Base-by-base conservation (phyloP, 1,140 invertebrate species). In the Cryptotermes secundus region DNA sequence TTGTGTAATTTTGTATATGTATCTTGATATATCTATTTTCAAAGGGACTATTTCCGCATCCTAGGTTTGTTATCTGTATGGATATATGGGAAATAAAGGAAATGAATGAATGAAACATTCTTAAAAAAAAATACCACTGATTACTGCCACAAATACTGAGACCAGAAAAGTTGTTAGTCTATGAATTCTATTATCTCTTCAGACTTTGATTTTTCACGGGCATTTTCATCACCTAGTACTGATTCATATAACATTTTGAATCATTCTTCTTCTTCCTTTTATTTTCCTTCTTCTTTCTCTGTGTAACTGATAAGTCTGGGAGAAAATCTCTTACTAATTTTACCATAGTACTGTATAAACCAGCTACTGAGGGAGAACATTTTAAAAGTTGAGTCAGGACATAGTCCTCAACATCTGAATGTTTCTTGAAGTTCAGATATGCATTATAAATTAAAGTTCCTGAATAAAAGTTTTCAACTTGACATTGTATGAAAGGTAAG, bases 391-490 rank as follows among this genome's bases (percentile, higher is more conserved):
- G 34, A 34, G 53, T 79, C 59, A 72, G n/a, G 12, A 83, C 53
- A 65, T 82, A 84, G 36, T 26, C 19, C 45, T 35, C 53, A 34
- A 79, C 88, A 87, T 94, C 89, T 2, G 86, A 81, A 24, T 92
- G 90, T 83, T 89, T 90, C 84, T 91, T 90, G 81, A 95, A 90
- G 86, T 92, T 91, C 81, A 89, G 87, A 86, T 92, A 93, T 16
- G 95, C 89, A 91, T 96, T 96, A 86, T 96, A 96, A 7, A 95
- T 86, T 87, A 96, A 93, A 14, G 94, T 94, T 1, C 95, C 95
- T 89, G 95, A 94, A 86, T 91, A 95, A 81, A 93, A 90, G 86
- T 92, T 91, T 79, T 90, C 91, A 87, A 94, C 90, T 59, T 89
- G 88, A 53, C 91, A 90, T 86, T 89, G 87, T 84, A 89, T 85